Evolutionary conservation across 1,140 invertebrate genomes (phyloP), one percentile per base, ranked within the genome.

Genomic region (Acromyrmex heyeri): DNA sequence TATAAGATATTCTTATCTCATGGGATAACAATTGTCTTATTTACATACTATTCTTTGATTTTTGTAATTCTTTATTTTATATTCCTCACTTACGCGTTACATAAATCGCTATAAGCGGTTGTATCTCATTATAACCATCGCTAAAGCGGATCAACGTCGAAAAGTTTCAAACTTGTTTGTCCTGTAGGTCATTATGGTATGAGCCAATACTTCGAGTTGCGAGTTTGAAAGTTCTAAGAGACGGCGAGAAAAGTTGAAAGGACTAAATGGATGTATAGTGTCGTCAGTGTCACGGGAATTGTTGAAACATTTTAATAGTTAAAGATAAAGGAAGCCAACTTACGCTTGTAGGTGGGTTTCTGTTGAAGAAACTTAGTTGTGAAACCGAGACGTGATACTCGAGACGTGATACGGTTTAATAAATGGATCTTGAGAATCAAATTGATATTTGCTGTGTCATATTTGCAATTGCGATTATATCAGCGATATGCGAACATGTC

Each of bases 151-250:
- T 82, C 79, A 75, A 83, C 55, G 69, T 83, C 57, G 76, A 85
- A 85, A 85, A 85, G 72, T 85, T 85, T 4, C 14, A 6, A 44
- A 85, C 82, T 85, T 64, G 59, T 85, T 85, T 78, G 70, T 85
- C 73, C 21, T 65, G 30, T 65, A 77, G 59, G 59, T 78, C 73
- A 85, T 85, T 85, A 85, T 14, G 73, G 82, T 85, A 65, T 85
- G 57, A 77, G 82, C 59, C 72, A 65, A 78, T 77, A 85, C 73
- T 64, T 67, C 3, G 18, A 83, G 55, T 57, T 65, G 34, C 62
- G 16, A 78, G 73, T 85, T 65, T n/a, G 73, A 55, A 78, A 83
- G 79, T 83, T 83, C 2, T 30, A 21, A 78, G 50, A 78, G 73
- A 69, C 21, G 5, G 61, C 34, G 50, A 27, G 61, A 65, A 44